A percentile compares a stretch with the other conserved stretches of the same genome.
Conservation (phyloP, 2,888 invertebrate species). For the Eurois occulta region DNA sequence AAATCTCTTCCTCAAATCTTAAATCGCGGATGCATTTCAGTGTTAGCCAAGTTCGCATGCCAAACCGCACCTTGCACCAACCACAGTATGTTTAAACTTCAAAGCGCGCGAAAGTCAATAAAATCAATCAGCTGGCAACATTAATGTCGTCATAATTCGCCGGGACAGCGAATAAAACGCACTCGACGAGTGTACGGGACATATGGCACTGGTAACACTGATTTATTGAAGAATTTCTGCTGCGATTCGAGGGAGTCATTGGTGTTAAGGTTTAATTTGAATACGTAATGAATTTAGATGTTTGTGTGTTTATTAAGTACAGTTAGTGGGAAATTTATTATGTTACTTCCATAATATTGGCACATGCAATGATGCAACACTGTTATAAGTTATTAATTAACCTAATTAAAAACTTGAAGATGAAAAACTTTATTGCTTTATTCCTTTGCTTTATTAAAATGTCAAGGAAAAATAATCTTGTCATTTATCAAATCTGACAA, state of each 20-base stretch:
- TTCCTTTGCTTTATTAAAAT: neutral
- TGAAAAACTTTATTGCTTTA: neutral
- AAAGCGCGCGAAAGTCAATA: constrained; percentile 55
- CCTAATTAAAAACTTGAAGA: neutral
- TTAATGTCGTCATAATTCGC: constrained; percentile 62
- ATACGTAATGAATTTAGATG: constrained; percentile 29
- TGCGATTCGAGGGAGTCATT: constrained; percentile 39
- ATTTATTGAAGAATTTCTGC: constrained; percentile 53
- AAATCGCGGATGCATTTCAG: neutral
- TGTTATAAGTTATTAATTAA: neutral
- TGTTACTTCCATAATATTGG: neutral
- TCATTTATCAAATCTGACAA: constrained; percentile 5
- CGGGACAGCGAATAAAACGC: constrained; percentile 51
- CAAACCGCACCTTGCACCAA: constrained; percentile 27
- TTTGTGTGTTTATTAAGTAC: neutral
- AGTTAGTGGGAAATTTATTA: neutral
- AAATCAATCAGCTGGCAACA: constrained; percentile 63
- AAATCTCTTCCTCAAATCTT: constrained; percentile 21
- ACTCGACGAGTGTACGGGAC: constrained; percentile 44
- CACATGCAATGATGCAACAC: no score
- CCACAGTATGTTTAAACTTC: constrained; percentile 44
- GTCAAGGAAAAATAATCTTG: neutral
- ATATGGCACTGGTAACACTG: constrained; percentile 45
- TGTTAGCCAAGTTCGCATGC: constrained; percentile 25
- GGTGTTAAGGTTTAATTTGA: constrained; percentile 35